phyloP scores from a whole-genome alignment of 2,113 vertebrate species.

The Zosterops borbonicus region DNA sequence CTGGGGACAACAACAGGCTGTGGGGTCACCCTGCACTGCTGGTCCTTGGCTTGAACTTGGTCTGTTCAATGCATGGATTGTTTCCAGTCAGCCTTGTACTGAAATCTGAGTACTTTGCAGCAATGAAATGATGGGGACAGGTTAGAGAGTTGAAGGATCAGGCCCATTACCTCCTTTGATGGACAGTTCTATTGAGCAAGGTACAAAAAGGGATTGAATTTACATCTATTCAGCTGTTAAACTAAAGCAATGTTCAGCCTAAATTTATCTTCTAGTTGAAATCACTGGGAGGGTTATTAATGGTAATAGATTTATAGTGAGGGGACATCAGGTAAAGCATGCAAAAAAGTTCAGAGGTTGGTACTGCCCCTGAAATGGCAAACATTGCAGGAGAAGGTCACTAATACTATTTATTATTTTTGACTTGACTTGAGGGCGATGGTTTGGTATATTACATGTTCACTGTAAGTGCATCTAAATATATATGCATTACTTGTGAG shows the following conservation, averaged over 20 bases:
- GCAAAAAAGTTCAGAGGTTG: neutral
- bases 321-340: neutral
- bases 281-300: neutral
- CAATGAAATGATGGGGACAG: neutral
- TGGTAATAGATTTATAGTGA: neutral
- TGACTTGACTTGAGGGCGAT: neutral
- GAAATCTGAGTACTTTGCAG: neutral
- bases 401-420: neutral
- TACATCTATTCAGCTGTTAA: neutral
- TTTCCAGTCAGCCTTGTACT: neutral
- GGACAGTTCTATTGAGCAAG: neutral
- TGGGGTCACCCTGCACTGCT: rapidly evolving
- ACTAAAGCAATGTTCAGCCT: neutral
- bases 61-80: rapidly evolving
- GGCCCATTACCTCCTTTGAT: neutral
- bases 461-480: slow-evolving; percentile 28
- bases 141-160: neutral
- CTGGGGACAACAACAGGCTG: neutral
- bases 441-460: neutral
- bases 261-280: neutral
- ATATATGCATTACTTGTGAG: neutral
- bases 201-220: neutral
- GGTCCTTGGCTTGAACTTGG: neutral
- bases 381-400: neutral
- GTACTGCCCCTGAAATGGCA: neutral